Evolutionary conservation across 2,113 vertebrate species (phyloP).

Genomic region (Pagrus major): DNA sequence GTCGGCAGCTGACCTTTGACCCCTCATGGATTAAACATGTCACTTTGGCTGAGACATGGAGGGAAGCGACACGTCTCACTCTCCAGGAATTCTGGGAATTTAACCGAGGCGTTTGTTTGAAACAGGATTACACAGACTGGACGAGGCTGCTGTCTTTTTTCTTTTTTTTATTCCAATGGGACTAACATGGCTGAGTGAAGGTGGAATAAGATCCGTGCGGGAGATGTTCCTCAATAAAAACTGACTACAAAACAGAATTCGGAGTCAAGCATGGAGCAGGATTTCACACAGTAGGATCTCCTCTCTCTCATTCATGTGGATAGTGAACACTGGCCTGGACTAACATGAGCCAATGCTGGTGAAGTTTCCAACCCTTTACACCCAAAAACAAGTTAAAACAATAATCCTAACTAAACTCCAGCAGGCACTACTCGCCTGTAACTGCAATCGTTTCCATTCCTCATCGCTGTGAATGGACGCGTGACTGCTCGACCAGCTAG

Average conservation of each 20-base stretch:
- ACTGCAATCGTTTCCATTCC: not conserved
- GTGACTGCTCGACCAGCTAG: conserved; percentile 2
- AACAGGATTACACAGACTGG: not conserved
- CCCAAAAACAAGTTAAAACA: not conserved
- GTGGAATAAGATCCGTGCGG: conserved; percentile 5
- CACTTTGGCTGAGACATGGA: not conserved
- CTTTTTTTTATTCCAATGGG: not conserved
- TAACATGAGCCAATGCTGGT: conserved; percentile 16
- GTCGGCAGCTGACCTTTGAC: conserved; percentile 28
- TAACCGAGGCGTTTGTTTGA: not conserved
- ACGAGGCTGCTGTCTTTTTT: not conserved
- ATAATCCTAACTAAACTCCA: not conserved
- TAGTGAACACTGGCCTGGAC: conserved; percentile 29
- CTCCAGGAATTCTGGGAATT: conserved; percentile 16
- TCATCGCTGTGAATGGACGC: conserved; percentile 23
- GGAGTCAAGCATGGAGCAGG: conserved; percentile 74
- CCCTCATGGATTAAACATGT: conserved; percentile 49
- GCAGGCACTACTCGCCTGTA: not conserved
- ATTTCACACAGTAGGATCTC: conserved; percentile 69
- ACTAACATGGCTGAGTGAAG: not conserved
- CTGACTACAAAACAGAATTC: conserved; percentile 1
- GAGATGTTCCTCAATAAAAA: conserved; percentile 16
- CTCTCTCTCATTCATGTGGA: not conserved
- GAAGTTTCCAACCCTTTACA: not conserved
- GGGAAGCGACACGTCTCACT: not conserved